Evolutionary conservation across 2,113 vertebrate species (phyloP).

Genomic region (Condylura cristata): DNA sequence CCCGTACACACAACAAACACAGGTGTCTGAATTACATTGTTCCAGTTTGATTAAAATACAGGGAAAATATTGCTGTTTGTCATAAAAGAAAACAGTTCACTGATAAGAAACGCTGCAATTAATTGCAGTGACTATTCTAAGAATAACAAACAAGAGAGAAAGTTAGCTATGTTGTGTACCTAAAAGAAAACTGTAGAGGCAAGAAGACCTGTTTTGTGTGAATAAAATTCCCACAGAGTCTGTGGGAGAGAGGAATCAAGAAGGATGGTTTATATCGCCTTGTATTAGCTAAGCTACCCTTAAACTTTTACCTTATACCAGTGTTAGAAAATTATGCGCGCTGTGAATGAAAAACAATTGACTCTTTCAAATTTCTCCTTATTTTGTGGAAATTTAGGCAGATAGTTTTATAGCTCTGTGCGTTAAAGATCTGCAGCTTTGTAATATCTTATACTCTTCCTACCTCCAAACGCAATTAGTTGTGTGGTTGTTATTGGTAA

Average conservation of each 20-base stretch:
- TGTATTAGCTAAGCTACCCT: neutral
- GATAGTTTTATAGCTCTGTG: neutral
- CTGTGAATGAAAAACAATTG: neutral
- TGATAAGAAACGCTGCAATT: neutral
- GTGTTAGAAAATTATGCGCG: neutral
- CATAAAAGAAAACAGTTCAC: slow-evolving; percentile 5
- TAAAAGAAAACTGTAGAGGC: neutral
- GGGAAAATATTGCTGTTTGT: neutral
- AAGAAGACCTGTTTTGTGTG: neutral
- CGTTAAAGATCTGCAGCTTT: neutral
- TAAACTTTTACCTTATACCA: neutral
- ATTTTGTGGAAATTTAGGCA: neutral
- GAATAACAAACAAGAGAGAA: neutral
- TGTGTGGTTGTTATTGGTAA: slow-evolving; percentile 45
- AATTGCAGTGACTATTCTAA: slow-evolving; percentile 9
- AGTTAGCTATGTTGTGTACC: neutral
- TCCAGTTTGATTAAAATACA: slow-evolving; percentile 31
- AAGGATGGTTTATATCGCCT: neutral
- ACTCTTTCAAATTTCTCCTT: neutral
- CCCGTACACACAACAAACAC: neutral
- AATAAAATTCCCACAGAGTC: neutral
- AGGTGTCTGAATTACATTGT: neutral
- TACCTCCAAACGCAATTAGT: slow-evolving; percentile 41
- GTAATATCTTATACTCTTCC: neutral
- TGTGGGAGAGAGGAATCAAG: neutral